Evolutionary conservation across 1,140 invertebrate genomes (phyloP).

Genomic region (Scaptomyza pallida): DNA sequence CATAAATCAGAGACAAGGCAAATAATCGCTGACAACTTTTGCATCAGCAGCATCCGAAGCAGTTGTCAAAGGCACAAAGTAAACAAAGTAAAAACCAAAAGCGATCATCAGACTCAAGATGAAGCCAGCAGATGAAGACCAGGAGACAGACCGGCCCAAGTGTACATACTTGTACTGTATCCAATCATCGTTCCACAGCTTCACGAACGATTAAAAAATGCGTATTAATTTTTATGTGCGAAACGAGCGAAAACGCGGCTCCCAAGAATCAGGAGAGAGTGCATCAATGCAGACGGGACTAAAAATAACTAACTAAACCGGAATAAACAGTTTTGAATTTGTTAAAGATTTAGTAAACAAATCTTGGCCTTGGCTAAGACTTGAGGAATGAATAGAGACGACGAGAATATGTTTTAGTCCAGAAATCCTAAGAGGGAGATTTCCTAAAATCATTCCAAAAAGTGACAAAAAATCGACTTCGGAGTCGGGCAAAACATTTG

Average conservation of each 20-base stretch:
- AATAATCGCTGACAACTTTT: slow-evolving; percentile 8
- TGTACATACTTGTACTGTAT: not conserved
- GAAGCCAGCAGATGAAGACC: not conserved
- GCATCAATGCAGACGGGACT: slow-evolving; percentile 1
- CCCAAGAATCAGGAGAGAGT: slow-evolving; percentile 1
- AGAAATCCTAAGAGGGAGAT: no score
- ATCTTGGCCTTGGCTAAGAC: no score
- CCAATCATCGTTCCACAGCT: not conserved
- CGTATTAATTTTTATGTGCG: slow-evolving; percentile 76
- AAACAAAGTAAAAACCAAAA: slow-evolving; percentile 10
- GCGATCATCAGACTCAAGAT: not conserved
- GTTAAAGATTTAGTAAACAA: not conserved
- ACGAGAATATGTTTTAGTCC: no score
- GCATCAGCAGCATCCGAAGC: no score
- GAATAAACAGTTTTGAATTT: slow-evolving; percentile 1
- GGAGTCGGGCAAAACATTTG: no score
- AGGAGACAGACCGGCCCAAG: not conserved
- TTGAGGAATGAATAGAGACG: no score
- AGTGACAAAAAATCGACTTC: no score
- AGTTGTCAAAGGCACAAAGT: not conserved
- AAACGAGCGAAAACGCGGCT: slow-evolving; percentile 60
- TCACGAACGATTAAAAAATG: slow-evolving; percentile 55
- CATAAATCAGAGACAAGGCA: slow-evolving; percentile 18
- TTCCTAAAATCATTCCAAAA: no score
- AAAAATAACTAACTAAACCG: slow-evolving; percentile 8